A percentile compares a stretch with the other conserved stretches of the same genome.
phyloP scores from a whole-genome alignment of 2,888 invertebrate genomes.

The Epiblema foenella region DNA sequence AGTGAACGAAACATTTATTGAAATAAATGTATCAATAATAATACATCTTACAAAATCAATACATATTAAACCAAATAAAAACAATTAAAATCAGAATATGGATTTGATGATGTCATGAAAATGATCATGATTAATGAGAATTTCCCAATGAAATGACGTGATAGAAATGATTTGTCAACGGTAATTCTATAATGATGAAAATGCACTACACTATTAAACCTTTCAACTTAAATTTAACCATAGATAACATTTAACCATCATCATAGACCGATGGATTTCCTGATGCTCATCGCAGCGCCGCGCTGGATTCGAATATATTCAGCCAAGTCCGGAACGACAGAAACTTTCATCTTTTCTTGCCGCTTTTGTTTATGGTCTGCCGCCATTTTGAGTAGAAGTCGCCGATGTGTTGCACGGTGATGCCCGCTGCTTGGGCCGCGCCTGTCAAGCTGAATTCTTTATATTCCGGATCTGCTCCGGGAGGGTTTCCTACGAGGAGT shows the following conservation, averaged over 20 bases:
- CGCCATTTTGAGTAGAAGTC: constrained; percentile 95
- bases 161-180: constrained; percentile 19
- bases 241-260: constrained; percentile 21
- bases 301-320: constrained; percentile 57
- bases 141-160: constrained; percentile 19
- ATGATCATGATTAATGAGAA: constrained; percentile 18
- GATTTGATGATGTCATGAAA: constrained; percentile 10
- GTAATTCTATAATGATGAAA: constrained; percentile 26
- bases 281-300: constrained; percentile 47
- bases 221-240: constrained; percentile 23
- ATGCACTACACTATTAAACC: constrained; percentile 34
- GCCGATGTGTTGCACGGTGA: constrained; percentile 92
- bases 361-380: constrained; percentile 83
- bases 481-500: constrained; percentile 88
- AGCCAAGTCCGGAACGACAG: constrained; percentile 62
- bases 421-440: constrained; percentile 91
- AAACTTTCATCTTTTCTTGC: constrained; percentile 78
- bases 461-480: constrained; percentile 78
- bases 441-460: constrained; percentile 90
- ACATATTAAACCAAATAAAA: constrained; percentile 36
- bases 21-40: constrained; percentile 37
- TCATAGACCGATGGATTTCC: constrained; percentile 30
- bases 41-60: constrained; percentile 39
- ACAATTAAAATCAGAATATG: constrained; percentile 25
- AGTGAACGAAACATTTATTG: constrained; percentile 36